phyloP scores from a whole-genome alignment of 2,113 vertebrate species.

The Rutilus rutilus region DNA sequence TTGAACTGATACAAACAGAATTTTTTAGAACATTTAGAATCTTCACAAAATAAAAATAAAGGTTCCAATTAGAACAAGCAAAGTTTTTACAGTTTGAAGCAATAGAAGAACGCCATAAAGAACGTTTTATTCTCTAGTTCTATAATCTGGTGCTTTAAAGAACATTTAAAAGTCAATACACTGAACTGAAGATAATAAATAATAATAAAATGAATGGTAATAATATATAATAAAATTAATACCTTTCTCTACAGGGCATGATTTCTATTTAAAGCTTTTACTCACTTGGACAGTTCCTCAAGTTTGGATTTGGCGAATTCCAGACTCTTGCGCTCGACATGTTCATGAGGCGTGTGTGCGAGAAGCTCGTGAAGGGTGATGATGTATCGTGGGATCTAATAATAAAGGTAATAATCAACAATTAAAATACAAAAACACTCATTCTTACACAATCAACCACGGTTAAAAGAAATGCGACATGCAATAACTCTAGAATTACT shows the following conservation, averaged over 20 bases:
- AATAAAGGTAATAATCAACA: constrained; percentile 3
- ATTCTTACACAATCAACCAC: background rate
- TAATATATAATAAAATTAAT: no score
- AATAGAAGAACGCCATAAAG: background rate
- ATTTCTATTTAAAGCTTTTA: background rate
- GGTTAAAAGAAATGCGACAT: background rate
- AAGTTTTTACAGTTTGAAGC: background rate
- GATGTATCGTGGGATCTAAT: constrained; percentile 96
- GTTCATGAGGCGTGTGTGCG: constrained; percentile 96
- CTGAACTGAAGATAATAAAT: background rate
- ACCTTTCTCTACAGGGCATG: no score
- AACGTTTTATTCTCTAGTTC: background rate
- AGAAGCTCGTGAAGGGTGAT: constrained; percentile 96
- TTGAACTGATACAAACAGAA: background rate
- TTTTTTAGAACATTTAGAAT: background rate
- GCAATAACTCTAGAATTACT: background rate
- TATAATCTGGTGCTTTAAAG: background rate
- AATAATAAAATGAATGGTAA: no score
- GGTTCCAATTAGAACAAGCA: background rate
- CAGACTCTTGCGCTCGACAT: constrained; percentile 95
- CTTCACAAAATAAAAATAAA: background rate
- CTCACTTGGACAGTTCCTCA: constrained; percentile 93
- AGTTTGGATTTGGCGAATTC: constrained; percentile 98
- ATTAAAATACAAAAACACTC: background rate
- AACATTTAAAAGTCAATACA: background rate